Evolutionary conservation across 2,888 invertebrate genomes (phyloP).

Genomic region (Diadromus collaris): DNA sequence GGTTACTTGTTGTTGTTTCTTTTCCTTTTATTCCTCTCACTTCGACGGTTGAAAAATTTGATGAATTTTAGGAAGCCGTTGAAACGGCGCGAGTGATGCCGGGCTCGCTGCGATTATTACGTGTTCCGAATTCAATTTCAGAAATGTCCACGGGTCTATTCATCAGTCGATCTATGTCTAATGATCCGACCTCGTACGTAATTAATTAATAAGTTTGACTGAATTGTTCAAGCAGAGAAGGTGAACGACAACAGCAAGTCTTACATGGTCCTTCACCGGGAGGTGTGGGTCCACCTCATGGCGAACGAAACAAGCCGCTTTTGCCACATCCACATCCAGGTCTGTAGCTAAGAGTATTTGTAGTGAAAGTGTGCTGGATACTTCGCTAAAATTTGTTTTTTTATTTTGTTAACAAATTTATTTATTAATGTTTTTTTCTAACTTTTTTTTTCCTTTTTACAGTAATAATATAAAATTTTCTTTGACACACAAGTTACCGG

Average conservation of each 20-base stretch:
- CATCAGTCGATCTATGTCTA: constrained; percentile 36
- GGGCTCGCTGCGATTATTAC: constrained; percentile 31
- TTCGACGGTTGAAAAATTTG: background rate
- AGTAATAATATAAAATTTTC: background rate
- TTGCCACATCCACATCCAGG: constrained; percentile 79
- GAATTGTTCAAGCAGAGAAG: constrained; percentile 79
- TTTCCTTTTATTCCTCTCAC: background rate
- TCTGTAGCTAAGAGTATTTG: constrained; percentile 79
- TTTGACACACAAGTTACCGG: constrained; percentile 11
- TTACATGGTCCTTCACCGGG: constrained; percentile 74
- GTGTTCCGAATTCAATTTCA: constrained; percentile 42
- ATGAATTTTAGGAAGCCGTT: background rate
- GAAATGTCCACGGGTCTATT: constrained; percentile 47
- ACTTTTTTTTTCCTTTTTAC: background rate
- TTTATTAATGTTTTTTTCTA: background rate
- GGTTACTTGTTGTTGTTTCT: background rate
- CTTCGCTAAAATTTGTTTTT: constrained; percentile 55
- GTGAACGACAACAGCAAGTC: constrained; percentile 76
- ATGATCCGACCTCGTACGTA: constrained; percentile 45
- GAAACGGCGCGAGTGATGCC: constrained; percentile 49
- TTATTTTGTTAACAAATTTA: background rate
- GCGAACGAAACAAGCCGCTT: constrained; percentile 79
- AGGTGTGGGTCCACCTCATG: constrained; percentile 74
- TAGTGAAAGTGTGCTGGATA: constrained; percentile 73
- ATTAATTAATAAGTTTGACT: constrained; percentile 75